A percentile compares a stretch with the other conserved stretches of the same genome.
Conservation (phyloP, 2,113 vertebrate species). For the Emydocephalus ijimae region DNA sequence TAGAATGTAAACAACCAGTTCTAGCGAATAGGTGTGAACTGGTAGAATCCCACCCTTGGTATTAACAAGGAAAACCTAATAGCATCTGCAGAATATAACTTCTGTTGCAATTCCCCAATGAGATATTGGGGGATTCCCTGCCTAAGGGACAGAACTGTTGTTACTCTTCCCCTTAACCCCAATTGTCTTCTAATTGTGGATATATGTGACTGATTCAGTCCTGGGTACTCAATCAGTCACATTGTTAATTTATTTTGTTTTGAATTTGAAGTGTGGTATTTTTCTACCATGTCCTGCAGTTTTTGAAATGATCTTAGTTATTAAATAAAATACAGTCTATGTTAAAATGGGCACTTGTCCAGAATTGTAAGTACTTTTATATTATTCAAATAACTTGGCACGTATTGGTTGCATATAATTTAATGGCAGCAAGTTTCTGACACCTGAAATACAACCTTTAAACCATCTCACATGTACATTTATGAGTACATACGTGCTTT, state of each 20-base stretch:
- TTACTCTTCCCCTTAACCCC: fast-evolving
- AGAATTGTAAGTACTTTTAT: background rate
- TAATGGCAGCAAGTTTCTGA: background rate
- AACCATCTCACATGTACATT: background rate
- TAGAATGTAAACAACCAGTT: no score
- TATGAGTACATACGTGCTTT: background rate
- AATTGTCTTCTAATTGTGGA: background rate
- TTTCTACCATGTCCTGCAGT: background rate
- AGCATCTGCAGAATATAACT: background rate
- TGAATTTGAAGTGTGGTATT: background rate
- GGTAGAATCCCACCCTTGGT: background rate
- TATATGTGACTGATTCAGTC: background rate
- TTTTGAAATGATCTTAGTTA: background rate
- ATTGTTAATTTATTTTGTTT: background rate
- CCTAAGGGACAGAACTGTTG: background rate
- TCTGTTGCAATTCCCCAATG: background rate
- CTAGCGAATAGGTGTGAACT: no score
- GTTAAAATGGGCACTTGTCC: background rate
- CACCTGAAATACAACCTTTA: background rate
- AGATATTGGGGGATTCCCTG: background rate
- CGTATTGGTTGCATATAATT: background rate
- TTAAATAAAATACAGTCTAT: background rate
- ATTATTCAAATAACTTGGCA: background rate
- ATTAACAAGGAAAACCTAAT: background rate
- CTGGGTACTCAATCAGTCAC: background rate